Evolutionary conservation across 2,113 vertebrate genomes (phyloP).

Genomic region (Anseranas semipalmata): DNA sequence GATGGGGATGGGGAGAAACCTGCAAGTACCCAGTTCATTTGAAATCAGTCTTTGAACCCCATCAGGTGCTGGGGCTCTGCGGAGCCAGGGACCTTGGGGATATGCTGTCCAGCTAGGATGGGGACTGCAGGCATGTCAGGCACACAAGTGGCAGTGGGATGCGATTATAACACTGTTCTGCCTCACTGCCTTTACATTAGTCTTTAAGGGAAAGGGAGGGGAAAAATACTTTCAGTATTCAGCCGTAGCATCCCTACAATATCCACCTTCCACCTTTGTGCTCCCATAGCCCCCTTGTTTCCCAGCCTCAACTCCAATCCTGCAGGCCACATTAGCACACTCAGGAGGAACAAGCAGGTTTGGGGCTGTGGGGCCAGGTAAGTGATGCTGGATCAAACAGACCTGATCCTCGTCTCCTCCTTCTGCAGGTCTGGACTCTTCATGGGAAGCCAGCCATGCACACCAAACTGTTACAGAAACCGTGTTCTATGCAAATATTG

Average conservation of each 20-base stretch:
- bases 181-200: background rate
- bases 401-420: background rate
- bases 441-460: background rate
- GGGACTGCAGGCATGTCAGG: background rate
- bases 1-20: background rate
- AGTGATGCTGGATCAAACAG: background rate
- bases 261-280: background rate
- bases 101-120: background rate
- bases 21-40: background rate
- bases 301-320: background rate
- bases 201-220: background rate
- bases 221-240: background rate
- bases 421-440: background rate
- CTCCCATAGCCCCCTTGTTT: background rate
- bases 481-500: background rate
- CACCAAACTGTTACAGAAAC: background rate
- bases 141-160: background rate
- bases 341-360: background rate
- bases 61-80: background rate
- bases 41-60: background rate
- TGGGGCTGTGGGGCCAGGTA: background rate
- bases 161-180: background rate
- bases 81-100: background rate
- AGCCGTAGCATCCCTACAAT: too few relatives aligned
- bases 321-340: too few relatives aligned